A percentile compares a stretch with the other conserved stretches of the same genome.
These are phyloP conservation scores for Drosophila watanabei DNA, from an alignment of 1,140 invertebrate genomes.

Conservation along the genomic window DNA sequence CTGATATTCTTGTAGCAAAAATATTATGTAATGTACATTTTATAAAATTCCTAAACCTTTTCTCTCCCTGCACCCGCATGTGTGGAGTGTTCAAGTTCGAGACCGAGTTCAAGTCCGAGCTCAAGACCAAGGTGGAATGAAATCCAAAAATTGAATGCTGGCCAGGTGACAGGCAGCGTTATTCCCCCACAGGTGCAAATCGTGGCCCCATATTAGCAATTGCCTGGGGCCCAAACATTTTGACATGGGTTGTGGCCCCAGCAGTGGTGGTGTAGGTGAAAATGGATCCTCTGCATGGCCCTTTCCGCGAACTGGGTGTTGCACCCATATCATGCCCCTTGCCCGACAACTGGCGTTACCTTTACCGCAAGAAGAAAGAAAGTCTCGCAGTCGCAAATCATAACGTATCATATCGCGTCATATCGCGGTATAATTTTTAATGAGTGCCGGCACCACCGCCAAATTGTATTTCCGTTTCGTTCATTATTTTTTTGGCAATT, in stretches of 20 bases:
- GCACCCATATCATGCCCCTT: constrained; percentile 66
- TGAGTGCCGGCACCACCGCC: constrained; percentile 63
- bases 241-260: constrained; percentile 64
- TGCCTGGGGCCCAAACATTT: constrained; percentile 77
- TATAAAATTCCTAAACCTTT: neutral
- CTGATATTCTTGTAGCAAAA: accelerated
- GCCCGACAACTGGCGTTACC: constrained; percentile 71
- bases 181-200: constrained; percentile 70
- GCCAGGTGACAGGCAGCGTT: constrained; percentile 71
- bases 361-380: constrained; percentile 45
- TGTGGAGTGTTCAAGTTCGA: constrained; percentile 10
- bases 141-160: constrained; percentile 80
- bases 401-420: constrained; percentile 75
- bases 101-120: constrained; percentile 9
- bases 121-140: constrained; percentile 20
- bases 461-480: constrained; percentile 65
- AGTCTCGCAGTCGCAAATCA: constrained; percentile 61
- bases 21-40: too few relatives aligned
- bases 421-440: constrained; percentile 71
- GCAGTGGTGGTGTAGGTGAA: constrained; percentile 61
- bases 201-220: constrained; percentile 64
- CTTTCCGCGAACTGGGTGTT: constrained; percentile 69
- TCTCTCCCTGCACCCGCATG: constrained; percentile 59
- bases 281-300: constrained; percentile 56
- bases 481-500: constrained; percentile 51